A percentile compares a stretch with the other conserved stretches of the same genome.
Conservation (phyloP, 1,140 invertebrate genomes). For the Sarcophaga bullata region DNA sequence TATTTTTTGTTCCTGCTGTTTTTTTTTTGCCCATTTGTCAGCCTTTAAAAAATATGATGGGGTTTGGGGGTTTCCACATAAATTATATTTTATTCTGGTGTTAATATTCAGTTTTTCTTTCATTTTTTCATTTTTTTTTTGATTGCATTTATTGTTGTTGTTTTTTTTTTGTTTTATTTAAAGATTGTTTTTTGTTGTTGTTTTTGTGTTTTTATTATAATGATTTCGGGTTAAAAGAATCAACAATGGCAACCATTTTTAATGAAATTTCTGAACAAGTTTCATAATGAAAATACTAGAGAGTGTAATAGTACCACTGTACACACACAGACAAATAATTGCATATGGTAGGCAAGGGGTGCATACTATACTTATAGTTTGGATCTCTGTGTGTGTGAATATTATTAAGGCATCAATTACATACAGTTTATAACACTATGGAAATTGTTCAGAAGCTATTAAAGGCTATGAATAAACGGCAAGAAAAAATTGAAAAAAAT, state of each 20-base stretch:
- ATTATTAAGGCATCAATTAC: not conserved
- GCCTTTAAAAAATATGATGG: not conserved
- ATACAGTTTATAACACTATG: not conserved
- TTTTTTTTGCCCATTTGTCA: not conserved
- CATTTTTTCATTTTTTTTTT: not conserved
- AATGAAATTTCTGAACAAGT: slow-evolving; percentile 65
- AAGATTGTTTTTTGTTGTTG: not conserved
- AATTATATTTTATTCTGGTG: slow-evolving; percentile 35
- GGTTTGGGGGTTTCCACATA: not conserved
- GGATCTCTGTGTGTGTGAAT: not conserved
- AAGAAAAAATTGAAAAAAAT: too few relatives aligned
- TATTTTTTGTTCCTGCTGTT: too few relatives aligned
- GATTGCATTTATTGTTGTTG: not conserved
- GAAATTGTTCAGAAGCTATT: too few relatives aligned
- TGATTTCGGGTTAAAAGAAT: slow-evolving; percentile 48
- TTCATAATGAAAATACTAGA: slow-evolving; percentile 42
- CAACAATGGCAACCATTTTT: slow-evolving; percentile 65
- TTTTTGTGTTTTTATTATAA: slow-evolving; percentile 19
- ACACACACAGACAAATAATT: too few relatives aligned
- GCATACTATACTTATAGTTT: too few relatives aligned
- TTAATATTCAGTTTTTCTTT: slow-evolving; percentile 13
- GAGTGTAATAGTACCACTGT: not conserved
- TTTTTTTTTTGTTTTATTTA: too few relatives aligned
- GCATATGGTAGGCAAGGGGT: too few relatives aligned
- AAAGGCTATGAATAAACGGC: too few relatives aligned